Percentiles rank a stretch among this genome's conserved stretches.
phyloP scores from a whole-genome alignment of 2,888 invertebrate genomes.

The Salpingus planirostris region DNA sequence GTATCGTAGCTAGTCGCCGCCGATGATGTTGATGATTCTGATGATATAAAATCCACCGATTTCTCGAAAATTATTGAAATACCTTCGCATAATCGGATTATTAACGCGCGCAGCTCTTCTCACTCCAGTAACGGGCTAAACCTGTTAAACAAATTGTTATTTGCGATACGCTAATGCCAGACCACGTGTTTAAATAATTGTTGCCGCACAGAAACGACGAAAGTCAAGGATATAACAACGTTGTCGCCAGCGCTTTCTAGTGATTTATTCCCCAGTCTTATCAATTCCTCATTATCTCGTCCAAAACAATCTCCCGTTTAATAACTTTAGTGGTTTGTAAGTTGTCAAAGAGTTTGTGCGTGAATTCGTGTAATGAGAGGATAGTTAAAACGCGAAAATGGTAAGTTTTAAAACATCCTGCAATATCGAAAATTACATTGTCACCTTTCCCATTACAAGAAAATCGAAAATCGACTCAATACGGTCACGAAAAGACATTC shows the following conservation, averaged over 20 bases:
- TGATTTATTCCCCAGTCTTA: conserved; percentile 14
- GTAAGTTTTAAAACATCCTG: too few species aligned
- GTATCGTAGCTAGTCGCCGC: conserved; percentile 3
- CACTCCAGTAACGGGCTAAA: too few species aligned
- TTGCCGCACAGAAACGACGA: conserved; percentile 22
- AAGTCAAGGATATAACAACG: conserved; percentile 33
- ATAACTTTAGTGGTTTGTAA: conserved; percentile 7
- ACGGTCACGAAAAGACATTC: too few species aligned
- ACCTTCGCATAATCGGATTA: too few species aligned
- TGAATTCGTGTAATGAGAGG: conserved; percentile 8
- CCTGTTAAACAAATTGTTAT: conserved; percentile 13
- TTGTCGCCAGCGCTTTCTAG: conserved; percentile 26
- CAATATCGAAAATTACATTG: neutral
- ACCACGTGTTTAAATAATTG: conserved; percentile 32
- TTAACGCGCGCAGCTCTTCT: too few species aligned
- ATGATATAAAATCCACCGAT: too few species aligned
- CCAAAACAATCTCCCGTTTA: conserved; percentile 6
- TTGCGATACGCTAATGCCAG: conserved; percentile 20
- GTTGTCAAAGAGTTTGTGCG: conserved; percentile 8
- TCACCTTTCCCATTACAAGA: neutral
- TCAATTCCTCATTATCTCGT: conserved; percentile 13
- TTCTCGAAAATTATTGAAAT: too few species aligned
- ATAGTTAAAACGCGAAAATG: conserved; percentile 9
- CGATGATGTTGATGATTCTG: too few species aligned
- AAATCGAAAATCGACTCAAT: too few species aligned